Conservation (phyloP, 2,797 vertebrate genomes). For the Lepilemur ruficaudatus region DNA sequence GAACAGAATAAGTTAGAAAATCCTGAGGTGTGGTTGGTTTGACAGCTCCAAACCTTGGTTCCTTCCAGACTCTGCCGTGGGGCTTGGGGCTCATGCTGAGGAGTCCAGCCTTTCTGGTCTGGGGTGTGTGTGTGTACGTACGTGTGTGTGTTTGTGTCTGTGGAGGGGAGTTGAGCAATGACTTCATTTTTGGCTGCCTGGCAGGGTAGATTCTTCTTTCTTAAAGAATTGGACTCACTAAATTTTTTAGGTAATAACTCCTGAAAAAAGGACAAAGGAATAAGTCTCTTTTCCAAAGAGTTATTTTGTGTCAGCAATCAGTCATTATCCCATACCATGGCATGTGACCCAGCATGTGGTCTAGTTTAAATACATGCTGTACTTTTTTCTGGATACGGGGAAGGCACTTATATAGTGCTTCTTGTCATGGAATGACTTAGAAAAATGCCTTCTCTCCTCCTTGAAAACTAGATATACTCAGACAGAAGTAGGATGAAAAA, state of each 20-base stretch:
- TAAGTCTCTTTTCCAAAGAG: conserved; percentile 16
- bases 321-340: background rate
- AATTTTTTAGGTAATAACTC: conserved; percentile 7
- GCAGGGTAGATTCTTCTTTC: background rate
- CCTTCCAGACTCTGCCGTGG: background rate
- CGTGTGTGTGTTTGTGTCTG: background rate
- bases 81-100: background rate
- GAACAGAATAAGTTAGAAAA: background rate
- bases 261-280: background rate
- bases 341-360: background rate
- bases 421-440: conserved; percentile 35
- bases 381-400: background rate
- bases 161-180: background rate
- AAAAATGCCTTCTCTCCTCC: conserved; percentile 10
- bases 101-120: background rate
- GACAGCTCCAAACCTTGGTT: background rate
- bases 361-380: conserved; percentile 34
- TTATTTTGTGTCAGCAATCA: background rate
- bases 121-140: background rate
- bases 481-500: background rate
- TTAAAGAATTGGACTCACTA: background rate
- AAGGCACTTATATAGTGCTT: conserved; percentile 9
- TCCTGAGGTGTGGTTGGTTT: background rate
- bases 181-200: background rate
- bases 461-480: conserved; percentile 26